phyloP scores from a whole-genome alignment of 1,140 invertebrate genomes.

The Acromyrmex echinatior region DNA sequence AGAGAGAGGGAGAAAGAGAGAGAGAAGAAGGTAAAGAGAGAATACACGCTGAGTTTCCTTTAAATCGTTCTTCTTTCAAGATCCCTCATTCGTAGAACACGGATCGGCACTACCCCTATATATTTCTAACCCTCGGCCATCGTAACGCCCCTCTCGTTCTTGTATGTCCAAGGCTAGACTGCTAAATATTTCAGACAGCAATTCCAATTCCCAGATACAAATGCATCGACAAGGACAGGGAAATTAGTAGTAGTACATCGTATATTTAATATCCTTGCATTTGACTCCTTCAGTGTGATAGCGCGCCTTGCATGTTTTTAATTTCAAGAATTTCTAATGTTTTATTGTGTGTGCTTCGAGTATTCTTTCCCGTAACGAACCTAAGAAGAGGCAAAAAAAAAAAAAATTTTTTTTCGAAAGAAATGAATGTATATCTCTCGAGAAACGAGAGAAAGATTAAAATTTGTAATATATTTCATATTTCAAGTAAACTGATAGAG shows the following conservation, averaged over 20 bases:
- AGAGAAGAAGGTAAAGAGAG: not conserved
- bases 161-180: slow-evolving; percentile 67
- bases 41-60: slow-evolving; percentile 26
- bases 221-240: slow-evolving; percentile 68
- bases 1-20: not conserved
- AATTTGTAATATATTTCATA: not conserved
- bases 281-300: slow-evolving; percentile 27
- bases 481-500: not conserved
- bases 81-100: slow-evolving; percentile 53
- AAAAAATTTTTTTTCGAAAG: not conserved
- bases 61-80: slow-evolving; percentile 45
- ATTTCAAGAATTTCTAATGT: slow-evolving; percentile 24
- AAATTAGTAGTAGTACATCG: slow-evolving; percentile 73
- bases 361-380: not conserved
- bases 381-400: not conserved
- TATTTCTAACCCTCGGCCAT: slow-evolving; percentile 57
- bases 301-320: slow-evolving; percentile 24
- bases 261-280: not conserved
- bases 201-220: slow-evolving; percentile 72
- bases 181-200: slow-evolving; percentile 81
- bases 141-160: slow-evolving; percentile 40
- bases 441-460: not conserved
- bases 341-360: not conserved
- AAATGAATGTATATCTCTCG: not conserved
- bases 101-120: slow-evolving; percentile 66